A percentile compares a stretch with the other conserved stretches of the same genome.
These are phyloP conservation scores for Nymphalis urticae DNA, from an alignment of 2,888 invertebrate species.

Conservation along the genomic window DNA sequence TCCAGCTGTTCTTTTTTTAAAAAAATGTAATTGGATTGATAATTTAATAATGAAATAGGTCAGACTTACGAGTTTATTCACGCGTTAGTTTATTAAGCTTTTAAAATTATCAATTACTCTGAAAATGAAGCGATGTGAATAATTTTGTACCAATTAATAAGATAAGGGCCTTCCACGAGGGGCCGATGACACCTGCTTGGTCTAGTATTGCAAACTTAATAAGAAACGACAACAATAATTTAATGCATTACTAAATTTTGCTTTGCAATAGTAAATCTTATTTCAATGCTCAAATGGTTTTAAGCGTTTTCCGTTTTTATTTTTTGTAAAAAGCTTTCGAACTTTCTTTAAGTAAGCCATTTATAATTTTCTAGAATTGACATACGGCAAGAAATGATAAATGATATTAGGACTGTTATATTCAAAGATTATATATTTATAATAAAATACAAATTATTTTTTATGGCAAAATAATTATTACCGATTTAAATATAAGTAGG, in stretches of 20 bases:
- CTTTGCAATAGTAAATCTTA: background rate
- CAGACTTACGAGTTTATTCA: slow-evolving; percentile 23
- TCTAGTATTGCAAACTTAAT: slow-evolving; percentile 21
- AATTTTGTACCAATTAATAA: slow-evolving; percentile 32
- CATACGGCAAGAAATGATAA: slow-evolving; percentile 29
- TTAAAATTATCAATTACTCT: slow-evolving; percentile 30
- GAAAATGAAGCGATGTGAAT: slow-evolving; percentile 28
- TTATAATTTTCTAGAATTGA: slow-evolving; percentile 16
- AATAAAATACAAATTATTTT: slow-evolving; percentile 43
- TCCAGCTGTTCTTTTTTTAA: slow-evolving; percentile 24
- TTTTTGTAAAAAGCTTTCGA: background rate
- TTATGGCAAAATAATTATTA: no score
- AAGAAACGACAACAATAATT: slow-evolving; percentile 8
- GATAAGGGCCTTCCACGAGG: slow-evolving; percentile 27
- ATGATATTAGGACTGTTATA: slow-evolving; percentile 37
- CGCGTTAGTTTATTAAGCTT: slow-evolving; percentile 25
- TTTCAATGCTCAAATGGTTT: background rate
- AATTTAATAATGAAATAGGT: slow-evolving; percentile 23
- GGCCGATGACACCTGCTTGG: slow-evolving; percentile 34
- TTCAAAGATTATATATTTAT: slow-evolving; percentile 61
- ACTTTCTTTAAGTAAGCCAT: slow-evolving; percentile 12
- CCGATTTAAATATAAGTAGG: no score
- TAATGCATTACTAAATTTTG: background rate
- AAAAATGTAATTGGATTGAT: slow-evolving; percentile 25
- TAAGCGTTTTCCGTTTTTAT: background rate